Base-by-base conservation (phyloP, 2,113 vertebrate species). In the Mustela lutreola region DNA sequence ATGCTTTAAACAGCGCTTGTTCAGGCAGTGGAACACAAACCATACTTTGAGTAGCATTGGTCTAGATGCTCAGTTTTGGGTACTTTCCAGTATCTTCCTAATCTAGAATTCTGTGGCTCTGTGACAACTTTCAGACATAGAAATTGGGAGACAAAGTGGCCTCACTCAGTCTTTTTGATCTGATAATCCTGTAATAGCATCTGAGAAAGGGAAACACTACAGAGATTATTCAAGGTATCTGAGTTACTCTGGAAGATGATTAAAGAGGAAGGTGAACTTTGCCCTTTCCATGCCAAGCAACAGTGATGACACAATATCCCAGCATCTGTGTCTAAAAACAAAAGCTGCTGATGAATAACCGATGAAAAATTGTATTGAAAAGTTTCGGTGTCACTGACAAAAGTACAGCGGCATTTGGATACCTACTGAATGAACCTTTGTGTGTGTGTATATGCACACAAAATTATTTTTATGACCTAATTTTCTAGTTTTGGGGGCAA, bases 401-500 rank as follows among this genome's bases (percentile, higher is more conserved):
- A 93, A 83, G 58, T 42, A 31, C 0, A 50, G 8, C 8, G 83
- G 31, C n/a, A 67, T 65, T 96, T 97, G 70, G 39, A 94, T 90
- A 71, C 11, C 28, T 92, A 33, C 33, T 42, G 39, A 92, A 95
- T 42, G 39, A 92, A 95, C 91, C 76, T 95, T 86, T 89, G 22
- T 56, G 0, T 36, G 24, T n/a, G 9, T 91, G 0, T 63, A 3
- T 79, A 28, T 18, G 42, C 10, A 63, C 19, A 7, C 36, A 50
- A 15, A 95, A 91, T 97, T 87, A 63, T 87, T 94, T 87, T 36
- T 82, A 45, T 95, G 53, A 67, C 58, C 7, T 82, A 45, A 31
- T 97, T 97, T 63, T 86, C 95, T 97, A 33, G 39, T 89, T 97
- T 98, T 79, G 90, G 60, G 39, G 73, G 58, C 87, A 94, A 92